Evolutionary conservation across 2,888 invertebrate genomes (phyloP).

Genomic region (Agrochola litura): DNA sequence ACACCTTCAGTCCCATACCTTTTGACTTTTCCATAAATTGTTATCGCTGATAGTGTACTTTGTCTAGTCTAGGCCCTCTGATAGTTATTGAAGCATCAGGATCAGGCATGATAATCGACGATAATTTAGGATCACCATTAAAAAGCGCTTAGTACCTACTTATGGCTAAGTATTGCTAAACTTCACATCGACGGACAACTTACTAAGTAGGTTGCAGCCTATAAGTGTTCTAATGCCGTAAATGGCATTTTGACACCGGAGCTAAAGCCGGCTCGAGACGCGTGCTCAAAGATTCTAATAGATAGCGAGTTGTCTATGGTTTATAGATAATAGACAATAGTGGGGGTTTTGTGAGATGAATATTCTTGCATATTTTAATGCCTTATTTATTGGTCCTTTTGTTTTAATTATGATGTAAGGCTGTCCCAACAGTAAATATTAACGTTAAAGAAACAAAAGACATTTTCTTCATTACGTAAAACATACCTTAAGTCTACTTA

Average conservation of each 20-base stretch:
- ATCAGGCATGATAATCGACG: no score
- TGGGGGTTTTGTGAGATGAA: constrained; percentile 11
- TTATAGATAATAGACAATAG: constrained; percentile 1
- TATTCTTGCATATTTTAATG: constrained; percentile 7
- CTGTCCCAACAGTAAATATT: neutral
- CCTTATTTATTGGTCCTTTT: neutral
- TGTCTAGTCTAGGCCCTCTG: no score
- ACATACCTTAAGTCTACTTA: no score
- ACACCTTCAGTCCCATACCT: no score
- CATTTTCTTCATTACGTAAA: no score
- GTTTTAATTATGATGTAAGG: neutral
- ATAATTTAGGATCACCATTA: no score
- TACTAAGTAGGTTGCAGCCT: constrained; percentile 35
- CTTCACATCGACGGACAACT: no score
- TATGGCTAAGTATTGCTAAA: no score
- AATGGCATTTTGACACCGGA: constrained; percentile 50
- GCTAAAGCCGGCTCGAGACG: constrained; percentile 32
- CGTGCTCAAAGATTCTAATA: constrained; percentile 27
- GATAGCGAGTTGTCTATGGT: constrained; percentile 38
- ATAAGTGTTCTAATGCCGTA: constrained; percentile 38
- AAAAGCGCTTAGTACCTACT: no score
- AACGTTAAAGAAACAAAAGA: neutral
- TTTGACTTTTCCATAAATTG: no score
- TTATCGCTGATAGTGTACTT: no score
- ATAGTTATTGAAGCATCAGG: no score